Conservation (phyloP, 1,140 invertebrate species). For the Drosophila setifemur region DNA sequence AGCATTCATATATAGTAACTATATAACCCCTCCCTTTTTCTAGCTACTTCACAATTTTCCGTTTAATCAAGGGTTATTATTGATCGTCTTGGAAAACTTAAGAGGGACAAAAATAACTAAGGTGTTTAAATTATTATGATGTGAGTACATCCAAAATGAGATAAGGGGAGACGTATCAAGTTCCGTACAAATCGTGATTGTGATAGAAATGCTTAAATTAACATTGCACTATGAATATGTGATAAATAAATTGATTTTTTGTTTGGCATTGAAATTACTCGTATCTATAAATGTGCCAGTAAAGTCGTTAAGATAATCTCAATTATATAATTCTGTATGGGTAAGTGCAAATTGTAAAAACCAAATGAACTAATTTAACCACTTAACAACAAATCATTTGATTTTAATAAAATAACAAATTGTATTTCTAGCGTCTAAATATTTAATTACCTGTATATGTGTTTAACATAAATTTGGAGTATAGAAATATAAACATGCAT, state of each 20-base stretch:
- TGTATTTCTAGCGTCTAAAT: not conserved
- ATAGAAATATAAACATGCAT: constrained; percentile 1
- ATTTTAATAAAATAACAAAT: not conserved
- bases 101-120: not conserved
- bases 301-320: not conserved
- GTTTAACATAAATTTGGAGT: constrained; percentile 12
- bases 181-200: constrained; percentile 19
- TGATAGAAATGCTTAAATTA: constrained; percentile 40
- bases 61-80: constrained; percentile 58
- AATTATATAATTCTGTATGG: not conserved
- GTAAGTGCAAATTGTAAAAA: too few species aligned
- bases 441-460: not conserved
- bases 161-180: not conserved
- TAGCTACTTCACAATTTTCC: constrained; percentile 32
- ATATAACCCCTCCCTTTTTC: constrained; percentile 7
- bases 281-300: not conserved
- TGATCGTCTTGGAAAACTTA: constrained; percentile 26
- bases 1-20: constrained; percentile 54
- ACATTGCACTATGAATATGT: constrained; percentile 30
- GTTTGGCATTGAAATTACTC: constrained; percentile 18
- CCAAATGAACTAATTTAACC: not conserved
- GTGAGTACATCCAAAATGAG: not conserved
- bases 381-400: not conserved
- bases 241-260: constrained; percentile 20
- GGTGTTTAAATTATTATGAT: constrained; percentile 43